These are phyloP conservation scores for Leucopsar rothschildi DNA, from an alignment of 2,113 vertebrate genomes.

Conservation along the genomic window DNA sequence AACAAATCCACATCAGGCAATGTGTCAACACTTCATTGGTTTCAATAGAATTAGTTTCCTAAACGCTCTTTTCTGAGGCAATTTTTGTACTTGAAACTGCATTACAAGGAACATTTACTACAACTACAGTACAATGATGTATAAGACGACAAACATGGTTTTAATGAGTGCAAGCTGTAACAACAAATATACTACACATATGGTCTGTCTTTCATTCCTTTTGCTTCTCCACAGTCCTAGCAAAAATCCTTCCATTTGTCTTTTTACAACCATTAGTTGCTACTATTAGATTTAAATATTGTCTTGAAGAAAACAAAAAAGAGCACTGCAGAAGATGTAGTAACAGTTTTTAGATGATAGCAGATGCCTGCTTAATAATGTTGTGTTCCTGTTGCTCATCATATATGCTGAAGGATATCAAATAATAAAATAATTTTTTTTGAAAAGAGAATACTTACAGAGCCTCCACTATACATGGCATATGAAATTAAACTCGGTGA, in stretches of 20 bases:
- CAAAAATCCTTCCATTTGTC: conserved; percentile 16
- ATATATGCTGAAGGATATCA: neutral
- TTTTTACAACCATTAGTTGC: conserved; percentile 43
- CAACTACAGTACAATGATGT: conserved; percentile 65
- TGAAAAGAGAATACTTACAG: neutral
- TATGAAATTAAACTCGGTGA: neutral
- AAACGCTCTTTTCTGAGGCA: conserved; percentile 76
- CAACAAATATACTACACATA: conserved; percentile 26
- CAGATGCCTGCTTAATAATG: conserved; percentile 16
- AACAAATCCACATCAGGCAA: conserved; percentile 76
- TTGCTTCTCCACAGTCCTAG: neutral
- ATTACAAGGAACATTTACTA: conserved; percentile 81
- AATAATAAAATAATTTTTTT: neutral
- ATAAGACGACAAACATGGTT: conserved; percentile 69
- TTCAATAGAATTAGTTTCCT: conserved; percentile 79
- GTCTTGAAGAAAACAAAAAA: neutral
- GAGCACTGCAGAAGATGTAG: neutral
- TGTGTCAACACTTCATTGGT: conserved; percentile 80
- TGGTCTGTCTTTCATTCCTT: neutral
- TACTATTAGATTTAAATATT: neutral
- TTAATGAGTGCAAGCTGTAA: conserved; percentile 71
- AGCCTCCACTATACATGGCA: neutral
- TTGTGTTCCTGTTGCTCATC: neutral
- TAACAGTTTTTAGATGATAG: neutral
- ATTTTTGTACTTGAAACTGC: conserved; percentile 78